A percentile compares a stretch with the other conserved stretches of the same genome.
phyloP scores from a whole-genome alignment of 2,113 vertebrate species.

The Scomber colias region DNA sequence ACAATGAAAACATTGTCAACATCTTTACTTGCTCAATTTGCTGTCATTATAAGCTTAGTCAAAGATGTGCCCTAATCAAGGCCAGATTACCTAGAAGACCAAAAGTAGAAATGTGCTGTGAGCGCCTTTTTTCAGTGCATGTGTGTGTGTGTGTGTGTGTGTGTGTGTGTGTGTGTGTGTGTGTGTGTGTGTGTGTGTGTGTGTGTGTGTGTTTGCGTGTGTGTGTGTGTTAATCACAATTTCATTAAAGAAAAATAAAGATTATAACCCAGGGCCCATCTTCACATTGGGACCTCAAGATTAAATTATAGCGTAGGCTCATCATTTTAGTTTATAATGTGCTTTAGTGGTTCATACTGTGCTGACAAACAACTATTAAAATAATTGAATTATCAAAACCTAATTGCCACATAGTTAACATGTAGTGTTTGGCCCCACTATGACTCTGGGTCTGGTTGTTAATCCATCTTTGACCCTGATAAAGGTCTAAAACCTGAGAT shows the following conservation, averaged over 20 bases:
- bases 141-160: too few species aligned
- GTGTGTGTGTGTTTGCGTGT: too few species aligned
- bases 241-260: neutral
- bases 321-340: neutral
- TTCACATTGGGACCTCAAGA: neutral
- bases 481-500: neutral
- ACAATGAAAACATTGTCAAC: neutral
- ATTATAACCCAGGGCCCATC: neutral
- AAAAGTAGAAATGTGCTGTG: neutral
- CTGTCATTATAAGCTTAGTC: neutral
- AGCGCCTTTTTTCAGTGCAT: too few species aligned
- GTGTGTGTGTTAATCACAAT: too few species aligned
- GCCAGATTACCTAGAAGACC: neutral
- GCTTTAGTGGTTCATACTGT: neutral
- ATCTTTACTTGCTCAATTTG: neutral
- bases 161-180: too few species aligned
- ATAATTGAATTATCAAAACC: neutral
- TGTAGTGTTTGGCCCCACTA: neutral
- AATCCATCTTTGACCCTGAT: neutral
- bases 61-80: neutral
- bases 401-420: neutral
- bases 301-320: neutral
- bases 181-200: too few species aligned
- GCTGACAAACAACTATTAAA: neutral
- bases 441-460: neutral